These are phyloP conservation scores for Calephelis virginiensis DNA, from an alignment of 1,140 invertebrate species.

Conservation along the genomic window DNA sequence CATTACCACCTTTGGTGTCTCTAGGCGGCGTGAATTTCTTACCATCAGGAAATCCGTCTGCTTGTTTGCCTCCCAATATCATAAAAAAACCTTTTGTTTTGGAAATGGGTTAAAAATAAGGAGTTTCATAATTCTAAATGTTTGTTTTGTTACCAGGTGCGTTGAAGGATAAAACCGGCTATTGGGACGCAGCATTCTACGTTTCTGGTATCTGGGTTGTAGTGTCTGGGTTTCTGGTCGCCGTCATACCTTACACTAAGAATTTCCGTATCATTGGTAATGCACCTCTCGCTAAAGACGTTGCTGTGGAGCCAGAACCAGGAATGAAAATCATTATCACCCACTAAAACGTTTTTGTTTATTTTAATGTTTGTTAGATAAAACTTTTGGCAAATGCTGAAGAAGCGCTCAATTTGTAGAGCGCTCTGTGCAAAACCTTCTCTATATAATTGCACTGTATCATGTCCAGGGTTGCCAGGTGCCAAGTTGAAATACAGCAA, in stretches of 20 bases:
- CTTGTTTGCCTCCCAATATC: too few species aligned
- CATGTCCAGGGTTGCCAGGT: too few species aligned
- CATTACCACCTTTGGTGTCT: too few species aligned
- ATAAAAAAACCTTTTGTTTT: too few species aligned
- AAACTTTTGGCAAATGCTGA: background rate
- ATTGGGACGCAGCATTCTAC: constrained; percentile 87
- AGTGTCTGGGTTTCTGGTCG: constrained; percentile 86
- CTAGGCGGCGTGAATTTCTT: too few species aligned
- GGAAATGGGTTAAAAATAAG: too few species aligned
- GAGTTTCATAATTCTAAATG: background rate
- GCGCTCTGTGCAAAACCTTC: too few species aligned
- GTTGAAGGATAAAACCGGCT: constrained; percentile 84
- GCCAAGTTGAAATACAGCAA: too few species aligned
- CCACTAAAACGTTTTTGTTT: constrained; percentile 42
- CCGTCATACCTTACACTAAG: constrained; percentile 82
- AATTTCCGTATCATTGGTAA: constrained; percentile 83
- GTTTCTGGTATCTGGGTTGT: constrained; percentile 87
- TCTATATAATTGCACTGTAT: too few species aligned
- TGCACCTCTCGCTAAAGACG: constrained; percentile 81
- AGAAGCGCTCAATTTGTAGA: background rate
- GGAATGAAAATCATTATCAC: constrained; percentile 66
- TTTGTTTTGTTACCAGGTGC: constrained; percentile 79
- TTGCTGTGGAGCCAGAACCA: constrained; percentile 58
- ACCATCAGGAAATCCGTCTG: too few species aligned
- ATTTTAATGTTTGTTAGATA: background rate